Conservation (phyloP, 2,888 invertebrate species). For the Meteorus colon region DNA sequence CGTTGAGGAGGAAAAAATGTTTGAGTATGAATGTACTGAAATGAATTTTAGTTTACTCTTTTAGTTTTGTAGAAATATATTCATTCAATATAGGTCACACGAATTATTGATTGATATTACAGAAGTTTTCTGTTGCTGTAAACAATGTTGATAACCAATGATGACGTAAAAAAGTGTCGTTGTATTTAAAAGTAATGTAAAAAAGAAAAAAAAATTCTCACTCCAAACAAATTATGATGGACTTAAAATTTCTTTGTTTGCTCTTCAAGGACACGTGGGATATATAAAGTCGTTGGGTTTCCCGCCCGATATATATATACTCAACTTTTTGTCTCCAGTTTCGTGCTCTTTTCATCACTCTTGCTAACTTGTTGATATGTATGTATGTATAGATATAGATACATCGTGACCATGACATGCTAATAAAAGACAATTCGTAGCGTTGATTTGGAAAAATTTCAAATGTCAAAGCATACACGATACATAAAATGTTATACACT, state of each 20-base stretch:
- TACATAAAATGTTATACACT: not conserved
- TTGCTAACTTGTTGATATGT: conserved; percentile 41
- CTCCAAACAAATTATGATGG: not conserved
- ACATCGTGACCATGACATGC: conserved; percentile 69
- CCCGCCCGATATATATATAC: not conserved
- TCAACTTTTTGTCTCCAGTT: conserved; percentile 36
- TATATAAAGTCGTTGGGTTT: conserved; percentile 22
- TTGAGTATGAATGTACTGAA: too few species aligned
- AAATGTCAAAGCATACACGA: conserved; percentile 51
- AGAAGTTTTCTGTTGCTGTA: too few species aligned
- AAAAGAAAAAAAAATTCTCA: not conserved
- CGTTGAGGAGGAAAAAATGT: too few species aligned
- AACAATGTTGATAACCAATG: not conserved
- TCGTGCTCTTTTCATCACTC: conserved; percentile 35
- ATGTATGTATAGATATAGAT: not conserved
- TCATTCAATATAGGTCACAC: too few species aligned
- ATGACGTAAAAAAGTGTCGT: not conserved
- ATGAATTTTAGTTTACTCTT: too few species aligned
- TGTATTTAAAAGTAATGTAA: not conserved
- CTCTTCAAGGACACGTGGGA: conserved; percentile 18
- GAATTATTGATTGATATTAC: too few species aligned
- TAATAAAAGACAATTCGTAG: conserved; percentile 71
- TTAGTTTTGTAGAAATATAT: too few species aligned
- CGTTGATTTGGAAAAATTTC: conserved; percentile 66
- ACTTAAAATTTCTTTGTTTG: conserved; percentile 1